These are phyloP conservation scores for Dendronephthya gigantea DNA, from an alignment of 64 coral and sea anemone species.

Conservation along the genomic window DNA sequence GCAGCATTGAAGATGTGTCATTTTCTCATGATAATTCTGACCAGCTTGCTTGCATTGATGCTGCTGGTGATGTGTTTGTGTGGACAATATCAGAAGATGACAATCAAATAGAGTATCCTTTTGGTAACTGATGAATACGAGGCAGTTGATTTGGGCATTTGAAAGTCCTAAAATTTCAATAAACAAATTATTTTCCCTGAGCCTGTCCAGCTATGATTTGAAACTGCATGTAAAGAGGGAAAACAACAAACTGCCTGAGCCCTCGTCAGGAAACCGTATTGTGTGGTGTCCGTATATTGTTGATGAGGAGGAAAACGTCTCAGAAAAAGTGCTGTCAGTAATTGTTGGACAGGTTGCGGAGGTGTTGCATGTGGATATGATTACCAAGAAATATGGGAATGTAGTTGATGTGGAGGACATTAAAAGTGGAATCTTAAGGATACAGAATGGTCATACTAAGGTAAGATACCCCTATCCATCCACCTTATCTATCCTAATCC, in stretches of 20 bases:
- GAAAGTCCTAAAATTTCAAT: not conserved
- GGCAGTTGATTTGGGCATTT: not conserved
- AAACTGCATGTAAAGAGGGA: constrained; percentile 71
- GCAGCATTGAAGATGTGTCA: not conserved
- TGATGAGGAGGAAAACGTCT: constrained; percentile 27
- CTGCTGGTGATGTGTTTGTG: constrained; percentile 11
- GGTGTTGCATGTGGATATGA: constrained; percentile 53
- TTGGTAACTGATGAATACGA: not conserved
- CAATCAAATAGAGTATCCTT: constrained; percentile 23
- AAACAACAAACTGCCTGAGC: constrained; percentile 28
- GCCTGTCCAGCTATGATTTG: constrained; percentile 3
- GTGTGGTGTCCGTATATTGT: constrained; percentile 81
- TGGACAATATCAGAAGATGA: constrained; percentile 1
- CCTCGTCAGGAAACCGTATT: constrained; percentile 35
- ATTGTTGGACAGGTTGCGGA: constrained; percentile 48
- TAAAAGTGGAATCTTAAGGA: constrained; percentile 49
- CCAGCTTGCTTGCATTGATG: not conserved
- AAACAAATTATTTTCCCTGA: not conserved
- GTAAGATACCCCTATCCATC: constrained; percentile 36
- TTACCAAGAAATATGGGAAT: not conserved
- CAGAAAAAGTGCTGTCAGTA: constrained; percentile 9
- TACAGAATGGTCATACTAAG: constrained; percentile 71
- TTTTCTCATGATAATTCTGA: constrained; percentile 15
- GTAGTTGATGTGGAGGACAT: constrained; percentile 40
- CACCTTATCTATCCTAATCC: no score